These are phyloP conservation scores for Acleris sparsana DNA, from an alignment of 2,888 invertebrate species.

Conservation along the genomic window DNA sequence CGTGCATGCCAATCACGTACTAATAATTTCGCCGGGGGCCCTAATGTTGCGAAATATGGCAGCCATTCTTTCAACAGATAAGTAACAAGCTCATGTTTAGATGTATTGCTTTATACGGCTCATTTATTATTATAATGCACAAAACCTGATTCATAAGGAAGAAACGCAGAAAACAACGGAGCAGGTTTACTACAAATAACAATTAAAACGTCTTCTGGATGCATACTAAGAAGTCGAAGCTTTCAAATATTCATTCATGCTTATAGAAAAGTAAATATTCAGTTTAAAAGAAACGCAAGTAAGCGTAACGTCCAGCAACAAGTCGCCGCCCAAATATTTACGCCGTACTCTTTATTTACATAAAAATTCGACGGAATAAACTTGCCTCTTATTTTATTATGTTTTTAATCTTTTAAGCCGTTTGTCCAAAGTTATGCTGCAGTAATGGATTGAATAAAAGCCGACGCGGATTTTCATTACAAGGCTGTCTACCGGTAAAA, in stretches of 20 bases:
- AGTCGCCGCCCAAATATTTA: conserved; percentile 65
- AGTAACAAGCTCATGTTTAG: background rate
- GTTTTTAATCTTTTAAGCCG: conserved; percentile 16
- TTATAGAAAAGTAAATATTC: conserved; percentile 62
- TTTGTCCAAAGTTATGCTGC: conserved; percentile 17
- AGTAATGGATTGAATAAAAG: conserved; percentile 1
- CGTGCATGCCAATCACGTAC: conserved; percentile 62
- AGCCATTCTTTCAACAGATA: conserved; percentile 20
- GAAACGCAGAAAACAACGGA: background rate
- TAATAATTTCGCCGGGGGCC: conserved; percentile 44
- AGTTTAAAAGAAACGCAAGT: conserved; percentile 61
- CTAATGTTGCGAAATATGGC: conserved; percentile 33
- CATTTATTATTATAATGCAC: background rate
- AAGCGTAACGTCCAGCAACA: conserved; percentile 66
- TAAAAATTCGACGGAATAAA: conserved; percentile 63
- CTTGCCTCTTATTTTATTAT: conserved; percentile 44
- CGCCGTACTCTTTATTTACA: conserved; percentile 63
- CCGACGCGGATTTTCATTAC: background rate
- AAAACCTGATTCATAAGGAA: background rate
- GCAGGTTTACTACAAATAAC: conserved; percentile 38
- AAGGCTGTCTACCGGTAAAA: conserved; percentile 7
- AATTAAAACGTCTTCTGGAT: conserved; percentile 43
- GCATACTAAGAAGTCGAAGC: conserved; percentile 39
- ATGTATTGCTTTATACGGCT: background rate
- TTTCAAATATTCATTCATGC: conserved; percentile 56